These are phyloP conservation scores for Drosophila melanosoma DNA, from an alignment of 2,888 invertebrate species.

Conservation along the genomic window DNA sequence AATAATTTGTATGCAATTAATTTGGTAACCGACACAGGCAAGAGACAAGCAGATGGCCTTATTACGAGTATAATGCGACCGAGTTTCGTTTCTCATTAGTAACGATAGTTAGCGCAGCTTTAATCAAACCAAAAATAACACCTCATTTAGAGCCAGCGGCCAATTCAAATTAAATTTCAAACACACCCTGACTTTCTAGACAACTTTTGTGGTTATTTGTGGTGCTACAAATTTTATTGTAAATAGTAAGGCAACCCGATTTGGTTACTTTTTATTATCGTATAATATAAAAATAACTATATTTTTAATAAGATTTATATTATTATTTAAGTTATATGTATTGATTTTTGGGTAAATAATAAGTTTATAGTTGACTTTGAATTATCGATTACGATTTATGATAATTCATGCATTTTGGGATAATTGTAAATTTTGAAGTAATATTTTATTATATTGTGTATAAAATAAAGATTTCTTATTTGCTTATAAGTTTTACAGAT, in stretches of 20 bases:
- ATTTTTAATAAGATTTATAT: no score
- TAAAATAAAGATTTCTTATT: background rate
- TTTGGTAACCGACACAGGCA: conserved; percentile 64
- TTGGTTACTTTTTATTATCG: no score
- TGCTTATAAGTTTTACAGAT: background rate
- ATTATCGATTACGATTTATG: background rate
- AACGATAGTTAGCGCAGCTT: conserved; percentile 16
- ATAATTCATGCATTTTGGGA: background rate
- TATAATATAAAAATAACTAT: no score
- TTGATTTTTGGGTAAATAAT: background rate
- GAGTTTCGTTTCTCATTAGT: conserved; percentile 56
- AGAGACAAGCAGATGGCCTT: conserved; percentile 19
- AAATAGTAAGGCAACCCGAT: no score
- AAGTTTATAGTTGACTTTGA: background rate
- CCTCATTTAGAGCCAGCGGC: conserved; percentile 20
- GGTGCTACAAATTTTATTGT: no score
- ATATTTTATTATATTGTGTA: background rate
- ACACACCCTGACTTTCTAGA: background rate
- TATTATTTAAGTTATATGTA: no score
- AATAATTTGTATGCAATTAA: conserved; percentile 81
- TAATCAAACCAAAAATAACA: conserved; percentile 35
- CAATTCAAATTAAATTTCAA: background rate
- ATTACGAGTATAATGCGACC: conserved; percentile 40
- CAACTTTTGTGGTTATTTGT: background rate
- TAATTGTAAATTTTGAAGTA: background rate